phyloP scores from a whole-genome alignment of 2,888 invertebrate species.

The Desoria tigrina region DNA sequence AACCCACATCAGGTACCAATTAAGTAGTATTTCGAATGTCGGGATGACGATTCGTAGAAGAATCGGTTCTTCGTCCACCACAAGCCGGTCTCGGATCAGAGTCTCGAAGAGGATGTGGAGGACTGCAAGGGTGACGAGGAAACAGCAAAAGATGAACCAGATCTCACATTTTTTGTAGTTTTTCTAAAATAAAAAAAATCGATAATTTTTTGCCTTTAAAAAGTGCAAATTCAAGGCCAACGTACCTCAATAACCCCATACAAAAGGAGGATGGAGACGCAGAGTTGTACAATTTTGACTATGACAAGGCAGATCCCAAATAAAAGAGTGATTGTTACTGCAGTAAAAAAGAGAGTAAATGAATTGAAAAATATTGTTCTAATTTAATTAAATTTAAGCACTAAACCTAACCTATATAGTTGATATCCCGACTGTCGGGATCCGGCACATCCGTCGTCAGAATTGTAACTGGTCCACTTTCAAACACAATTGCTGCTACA shows the following conservation, averaged over 20 bases:
- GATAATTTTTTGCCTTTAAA: too few relatives aligned
- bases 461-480: slow-evolving; percentile 36
- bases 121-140: slow-evolving; percentile 30
- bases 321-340: slow-evolving; percentile 38
- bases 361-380: not conserved
- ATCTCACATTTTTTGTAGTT: slow-evolving; percentile 37
- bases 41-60: slow-evolving; percentile 34
- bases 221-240: too few relatives aligned
- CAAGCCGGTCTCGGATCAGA: slow-evolving; percentile 26
- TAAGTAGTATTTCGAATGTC: slow-evolving; percentile 29
- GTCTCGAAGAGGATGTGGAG: slow-evolving; percentile 35
- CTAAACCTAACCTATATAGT: slow-evolving; percentile 35
- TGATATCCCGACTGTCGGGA: slow-evolving; percentile 29
- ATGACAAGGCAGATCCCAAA: slow-evolving; percentile 38
- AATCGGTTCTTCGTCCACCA: slow-evolving; percentile 22
- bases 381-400: too few relatives aligned
- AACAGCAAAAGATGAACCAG: slow-evolving; percentile 35
- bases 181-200: slow-evolving; percentile 19
- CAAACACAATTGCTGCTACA: slow-evolving; percentile 36
- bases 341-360: slow-evolving; percentile 1
- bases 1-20: slow-evolving; percentile 42
- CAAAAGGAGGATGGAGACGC: slow-evolving; percentile 29
- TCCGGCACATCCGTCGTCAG: slow-evolving; percentile 28
- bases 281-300: slow-evolving; percentile 30
- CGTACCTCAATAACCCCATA: slow-evolving; percentile 38